These are phyloP conservation scores for Poecile atricapillus DNA, from an alignment of 2,113 vertebrate species.

Conservation along the genomic window DNA sequence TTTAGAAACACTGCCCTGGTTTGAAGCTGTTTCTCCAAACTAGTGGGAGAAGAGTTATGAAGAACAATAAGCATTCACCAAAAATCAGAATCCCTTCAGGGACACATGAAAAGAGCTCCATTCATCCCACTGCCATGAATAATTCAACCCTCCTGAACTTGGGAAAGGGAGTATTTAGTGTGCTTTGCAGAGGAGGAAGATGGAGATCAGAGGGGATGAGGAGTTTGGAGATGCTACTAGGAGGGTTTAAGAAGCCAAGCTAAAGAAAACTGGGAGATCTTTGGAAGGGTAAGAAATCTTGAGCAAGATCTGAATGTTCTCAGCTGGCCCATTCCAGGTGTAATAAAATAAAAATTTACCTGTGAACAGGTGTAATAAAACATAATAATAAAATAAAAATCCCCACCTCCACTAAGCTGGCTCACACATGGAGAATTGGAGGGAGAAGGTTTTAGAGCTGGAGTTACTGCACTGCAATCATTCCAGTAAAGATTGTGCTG, in stretches of 20 bases:
- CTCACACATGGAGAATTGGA: neutral
- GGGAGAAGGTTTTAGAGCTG: neutral
- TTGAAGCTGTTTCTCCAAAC: neutral
- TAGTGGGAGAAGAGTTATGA: neutral
- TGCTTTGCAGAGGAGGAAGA: neutral
- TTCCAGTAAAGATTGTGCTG: neutral
- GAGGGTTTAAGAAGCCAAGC: neutral
- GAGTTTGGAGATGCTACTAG: neutral
- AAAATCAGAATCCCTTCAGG: neutral
- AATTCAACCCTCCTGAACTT: neutral
- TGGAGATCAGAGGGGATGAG: neutral
- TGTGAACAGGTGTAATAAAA: neutral
- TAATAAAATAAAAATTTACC: neutral
- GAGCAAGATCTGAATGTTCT: neutral
- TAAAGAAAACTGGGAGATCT: neutral
- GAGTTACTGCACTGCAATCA: neutral
- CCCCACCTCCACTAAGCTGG: neutral
- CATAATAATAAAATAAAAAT: neutral
- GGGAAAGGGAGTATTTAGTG: neutral
- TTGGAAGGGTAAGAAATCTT: neutral
- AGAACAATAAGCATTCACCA: neutral
- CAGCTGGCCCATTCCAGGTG: neutral
- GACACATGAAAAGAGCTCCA: neutral
- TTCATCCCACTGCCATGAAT: neutral
- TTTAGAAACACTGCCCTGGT: neutral